A percentile compares a stretch with the other conserved stretches of the same genome.
Conservation (phyloP, 1,140 invertebrate genomes). For the Hylyphantes graminicola region DNA sequence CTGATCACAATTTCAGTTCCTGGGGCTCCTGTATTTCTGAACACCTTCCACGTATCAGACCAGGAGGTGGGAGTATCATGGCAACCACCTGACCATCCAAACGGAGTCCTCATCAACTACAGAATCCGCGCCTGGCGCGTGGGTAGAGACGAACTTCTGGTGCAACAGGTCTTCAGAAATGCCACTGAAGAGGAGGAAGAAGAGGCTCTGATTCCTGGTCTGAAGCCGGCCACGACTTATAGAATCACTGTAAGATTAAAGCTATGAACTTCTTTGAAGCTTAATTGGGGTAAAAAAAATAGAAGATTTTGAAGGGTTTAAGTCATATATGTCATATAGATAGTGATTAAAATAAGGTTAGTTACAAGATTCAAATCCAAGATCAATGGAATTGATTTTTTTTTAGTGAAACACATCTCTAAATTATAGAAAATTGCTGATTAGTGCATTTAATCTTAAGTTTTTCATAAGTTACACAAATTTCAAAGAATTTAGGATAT, state of each 20-base stretch:
- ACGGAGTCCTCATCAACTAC: slow-evolving; percentile 25
- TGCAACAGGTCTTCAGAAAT: neutral
- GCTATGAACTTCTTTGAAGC: neutral
- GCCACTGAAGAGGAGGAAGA: neutral
- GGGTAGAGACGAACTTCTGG: neutral
- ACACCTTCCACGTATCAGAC: neutral
- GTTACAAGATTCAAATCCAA: too few relatives aligned
- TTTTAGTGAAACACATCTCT: too few relatives aligned
- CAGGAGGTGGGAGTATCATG: neutral
- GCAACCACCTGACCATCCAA: neutral
- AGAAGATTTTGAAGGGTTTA: neutral
- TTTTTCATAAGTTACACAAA: too few relatives aligned
- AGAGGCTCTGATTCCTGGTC: neutral
- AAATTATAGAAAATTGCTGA: too few relatives aligned
- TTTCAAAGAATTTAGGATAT: neutral
- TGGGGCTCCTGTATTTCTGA: neutral
- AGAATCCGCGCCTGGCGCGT: neutral
- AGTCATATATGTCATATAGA: neutral
- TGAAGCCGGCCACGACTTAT: slow-evolving; percentile 21
- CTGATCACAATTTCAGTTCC: slow-evolving; percentile 26
- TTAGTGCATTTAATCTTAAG: too few relatives aligned
- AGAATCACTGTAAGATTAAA: slow-evolving; percentile 32
- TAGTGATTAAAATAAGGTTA: too few relatives aligned
- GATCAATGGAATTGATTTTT: too few relatives aligned
- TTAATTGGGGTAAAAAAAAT: too few relatives aligned